Percentiles rank a stretch among this genome's conserved stretches.
phyloP scores from a whole-genome alignment of 2,888 invertebrate species.

The Melangyna quadrimaculata region DNA sequence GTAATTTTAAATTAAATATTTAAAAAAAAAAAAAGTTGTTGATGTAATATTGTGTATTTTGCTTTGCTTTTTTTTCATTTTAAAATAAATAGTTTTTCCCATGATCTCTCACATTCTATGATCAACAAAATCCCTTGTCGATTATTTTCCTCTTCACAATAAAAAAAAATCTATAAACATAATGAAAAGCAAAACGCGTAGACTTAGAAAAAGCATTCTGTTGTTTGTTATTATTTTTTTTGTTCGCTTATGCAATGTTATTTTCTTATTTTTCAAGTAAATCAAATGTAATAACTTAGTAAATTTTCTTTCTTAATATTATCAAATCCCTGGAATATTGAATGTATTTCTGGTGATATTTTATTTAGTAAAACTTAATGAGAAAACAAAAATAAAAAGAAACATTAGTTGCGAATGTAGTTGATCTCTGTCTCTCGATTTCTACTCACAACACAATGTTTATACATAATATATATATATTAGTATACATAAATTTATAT shows the following conservation, averaged over 20 bases:
- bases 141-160: conserved; percentile 55
- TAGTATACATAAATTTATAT: conserved; percentile 68
- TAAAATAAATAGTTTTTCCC: not conserved
- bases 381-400: conserved; percentile 47
- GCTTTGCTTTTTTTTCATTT: conserved; percentile 28
- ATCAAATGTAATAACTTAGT: conserved; percentile 22
- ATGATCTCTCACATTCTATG: conserved; percentile 1
- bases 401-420: conserved; percentile 71
- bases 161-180: conserved; percentile 14
- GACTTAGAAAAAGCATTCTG: conserved; percentile 49
- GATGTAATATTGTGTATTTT: conserved; percentile 13
- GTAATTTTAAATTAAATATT: not conserved
- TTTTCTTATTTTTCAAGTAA: conserved; percentile 6
- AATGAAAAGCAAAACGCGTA: conserved; percentile 39
- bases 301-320: conserved; percentile 39
- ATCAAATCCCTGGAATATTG: conserved; percentile 31
- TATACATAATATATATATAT: conserved; percentile 68
- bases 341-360: conserved; percentile 25
- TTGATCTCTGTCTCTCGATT: conserved; percentile 71
- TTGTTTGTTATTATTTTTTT: conserved; percentile 34
- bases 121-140: conserved; percentile 27
- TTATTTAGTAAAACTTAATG: conserved; percentile 40
- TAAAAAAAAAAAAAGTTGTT: conserved; percentile 12
- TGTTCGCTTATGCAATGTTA: not conserved
- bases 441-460: conserved; percentile 60